Percentiles rank a stretch among this genome's conserved stretches.
phyloP scores from a whole-genome alignment of 2,888 invertebrate species.

The Lasioglossum pauxillum region DNA sequence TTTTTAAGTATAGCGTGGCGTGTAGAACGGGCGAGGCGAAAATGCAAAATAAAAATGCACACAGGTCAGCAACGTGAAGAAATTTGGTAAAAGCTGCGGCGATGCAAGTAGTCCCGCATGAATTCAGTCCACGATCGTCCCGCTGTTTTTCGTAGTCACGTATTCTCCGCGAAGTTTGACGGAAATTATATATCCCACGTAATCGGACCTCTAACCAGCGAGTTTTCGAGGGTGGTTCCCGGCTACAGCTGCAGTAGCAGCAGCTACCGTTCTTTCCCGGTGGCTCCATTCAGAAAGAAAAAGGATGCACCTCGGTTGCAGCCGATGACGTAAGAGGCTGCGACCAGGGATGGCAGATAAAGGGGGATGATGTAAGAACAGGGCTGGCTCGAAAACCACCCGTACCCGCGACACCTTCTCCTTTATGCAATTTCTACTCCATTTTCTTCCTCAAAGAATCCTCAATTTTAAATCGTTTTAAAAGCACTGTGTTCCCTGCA shows the following conservation, averaged over 20 bases:
- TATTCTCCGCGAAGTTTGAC: neutral
- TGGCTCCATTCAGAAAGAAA: conserved; percentile 55
- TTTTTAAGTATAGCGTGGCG: neutral
- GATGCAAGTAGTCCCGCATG: neutral
- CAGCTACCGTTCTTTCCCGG: conserved; percentile 1
- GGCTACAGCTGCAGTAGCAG: neutral
- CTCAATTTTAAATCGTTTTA: neutral
- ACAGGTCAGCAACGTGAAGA: neutral
- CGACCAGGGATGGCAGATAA: conserved; percentile 34
- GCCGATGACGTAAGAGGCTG: conserved; percentile 71
- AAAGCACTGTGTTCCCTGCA: neutral
- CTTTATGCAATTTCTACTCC: neutral
- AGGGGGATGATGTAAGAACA: conserved; percentile 65
- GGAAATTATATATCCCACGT: conserved; percentile 1
- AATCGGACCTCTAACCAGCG: conserved; percentile 12
- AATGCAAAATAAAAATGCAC: neutral
- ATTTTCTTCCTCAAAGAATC: neutral
- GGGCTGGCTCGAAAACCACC: conserved; percentile 27
- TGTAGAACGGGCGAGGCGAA: neutral
- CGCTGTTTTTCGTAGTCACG: neutral
- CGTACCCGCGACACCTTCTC: conserved; percentile 11
- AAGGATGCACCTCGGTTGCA: conserved; percentile 60
- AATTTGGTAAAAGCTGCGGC: neutral
- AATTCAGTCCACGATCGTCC: conserved; percentile 2
- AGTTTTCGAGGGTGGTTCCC: conserved; percentile 7